These are phyloP conservation scores for Kryptopterus vitreolus DNA, from an alignment of 2,797 vertebrate genomes.

Conservation along the genomic window DNA sequence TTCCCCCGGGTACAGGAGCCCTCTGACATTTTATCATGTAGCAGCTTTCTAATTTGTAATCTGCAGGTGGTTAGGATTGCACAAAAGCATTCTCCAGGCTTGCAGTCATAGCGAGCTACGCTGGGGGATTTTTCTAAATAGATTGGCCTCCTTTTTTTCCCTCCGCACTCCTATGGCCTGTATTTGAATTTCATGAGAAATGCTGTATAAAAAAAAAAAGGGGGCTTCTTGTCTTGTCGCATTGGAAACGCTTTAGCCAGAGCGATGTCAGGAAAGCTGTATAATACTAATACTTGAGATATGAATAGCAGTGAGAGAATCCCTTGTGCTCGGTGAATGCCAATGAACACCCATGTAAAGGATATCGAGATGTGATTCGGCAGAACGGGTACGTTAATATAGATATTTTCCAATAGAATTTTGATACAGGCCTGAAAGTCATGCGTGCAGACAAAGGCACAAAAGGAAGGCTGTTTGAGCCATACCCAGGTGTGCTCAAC, in stretches of 20 bases:
- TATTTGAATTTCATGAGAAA: slow-evolving; percentile 47
- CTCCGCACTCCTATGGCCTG: slow-evolving; percentile 51
- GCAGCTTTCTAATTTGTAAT: slow-evolving; percentile 78
- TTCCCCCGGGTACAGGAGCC: slow-evolving; percentile 72
- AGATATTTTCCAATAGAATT: neutral
- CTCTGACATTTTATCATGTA: slow-evolving; percentile 73
- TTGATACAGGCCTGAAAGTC: slow-evolving; percentile 1
- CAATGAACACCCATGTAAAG: slow-evolving; percentile 1
- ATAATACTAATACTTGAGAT: slow-evolving; percentile 21
- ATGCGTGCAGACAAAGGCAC: neutral
- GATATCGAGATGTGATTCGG: neutral
- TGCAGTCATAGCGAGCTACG: slow-evolving; percentile 58
- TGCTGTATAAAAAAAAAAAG: neutral
- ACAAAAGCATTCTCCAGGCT: slow-evolving; percentile 72
- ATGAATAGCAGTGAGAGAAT: slow-evolving; percentile 19
- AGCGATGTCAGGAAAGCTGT: slow-evolving; percentile 25
- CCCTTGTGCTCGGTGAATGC: slow-evolving; percentile 1
- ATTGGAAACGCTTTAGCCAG: slow-evolving; percentile 23
- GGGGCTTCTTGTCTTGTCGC: slow-evolving; percentile 4
- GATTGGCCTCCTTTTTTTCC: slow-evolving; percentile 64
- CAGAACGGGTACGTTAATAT: slow-evolving; percentile 18
- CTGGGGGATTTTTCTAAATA: slow-evolving; percentile 69
- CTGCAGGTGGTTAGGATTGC: slow-evolving; percentile 79
- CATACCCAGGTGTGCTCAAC: neutral
- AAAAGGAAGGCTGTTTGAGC: slow-evolving; percentile 19